Evolutionary conservation across 2,888 invertebrate species (phyloP).

Genomic region (Phaedon cochleariae): DNA sequence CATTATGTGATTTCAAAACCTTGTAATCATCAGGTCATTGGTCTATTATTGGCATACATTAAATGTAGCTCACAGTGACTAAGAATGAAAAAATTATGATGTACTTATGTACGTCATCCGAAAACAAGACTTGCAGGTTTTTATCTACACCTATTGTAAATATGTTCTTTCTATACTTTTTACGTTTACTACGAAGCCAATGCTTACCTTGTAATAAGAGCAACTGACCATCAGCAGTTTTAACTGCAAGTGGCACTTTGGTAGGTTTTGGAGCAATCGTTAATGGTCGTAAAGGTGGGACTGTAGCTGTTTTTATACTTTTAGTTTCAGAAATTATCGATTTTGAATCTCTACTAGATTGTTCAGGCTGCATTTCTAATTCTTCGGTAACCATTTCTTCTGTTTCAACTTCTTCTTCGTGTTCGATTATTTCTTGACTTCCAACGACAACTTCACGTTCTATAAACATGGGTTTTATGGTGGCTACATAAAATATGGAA

Average conservation of each 20-base stretch:
- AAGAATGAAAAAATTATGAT: no score
- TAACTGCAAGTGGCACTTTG: constrained; percentile 57
- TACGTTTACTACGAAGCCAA: no score
- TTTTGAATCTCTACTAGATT: constrained; percentile 46
- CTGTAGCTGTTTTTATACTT: constrained; percentile 41
- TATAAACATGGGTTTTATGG: constrained; percentile 26
- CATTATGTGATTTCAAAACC: no score
- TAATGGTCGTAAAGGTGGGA: constrained; percentile 56
- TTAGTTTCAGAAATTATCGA: constrained; percentile 53
- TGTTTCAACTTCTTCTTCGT: constrained; percentile 54
- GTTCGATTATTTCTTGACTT: constrained; percentile 46
- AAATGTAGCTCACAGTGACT: no score
- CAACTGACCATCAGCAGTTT: constrained; percentile 61
- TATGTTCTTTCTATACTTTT: no score
- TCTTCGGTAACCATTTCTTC: constrained; percentile 55
- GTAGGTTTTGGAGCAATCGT: constrained; percentile 57
- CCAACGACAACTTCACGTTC: constrained; percentile 48
- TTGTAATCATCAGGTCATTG: no score
- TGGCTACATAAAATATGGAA: not conserved
- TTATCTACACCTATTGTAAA: no score
- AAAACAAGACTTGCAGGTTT: no score
- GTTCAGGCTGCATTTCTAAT: constrained; percentile 56
- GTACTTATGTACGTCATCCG: no score
- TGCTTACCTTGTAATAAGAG: constrained; percentile 62
- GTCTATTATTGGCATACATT: no score